Evolutionary conservation across 2,888 invertebrate species (phyloP).

Genomic region (Baccha elongata): DNA sequence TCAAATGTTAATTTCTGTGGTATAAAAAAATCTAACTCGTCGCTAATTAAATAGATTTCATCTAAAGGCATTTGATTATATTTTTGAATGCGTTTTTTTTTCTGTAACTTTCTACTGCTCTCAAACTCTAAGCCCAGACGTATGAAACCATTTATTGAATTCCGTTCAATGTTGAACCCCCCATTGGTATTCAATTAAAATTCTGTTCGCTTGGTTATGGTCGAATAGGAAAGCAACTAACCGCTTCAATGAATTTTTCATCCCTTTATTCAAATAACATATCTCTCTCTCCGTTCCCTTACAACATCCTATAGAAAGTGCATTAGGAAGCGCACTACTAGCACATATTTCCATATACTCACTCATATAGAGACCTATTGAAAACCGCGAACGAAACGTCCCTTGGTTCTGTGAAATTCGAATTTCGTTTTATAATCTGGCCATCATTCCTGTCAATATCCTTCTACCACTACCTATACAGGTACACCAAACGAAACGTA

Average conservation of each 20-base stretch:
- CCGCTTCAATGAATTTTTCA: conserved; percentile 64
- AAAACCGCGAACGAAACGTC: conserved; percentile 10
- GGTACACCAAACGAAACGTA: conserved; percentile 1
- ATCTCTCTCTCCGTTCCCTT: not conserved
- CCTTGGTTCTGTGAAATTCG: conserved; percentile 35
- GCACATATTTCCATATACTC: conserved; percentile 6
- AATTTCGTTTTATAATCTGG: conserved; percentile 54
- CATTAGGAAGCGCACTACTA: conserved; percentile 34
- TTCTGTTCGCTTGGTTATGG: conserved; percentile 70
- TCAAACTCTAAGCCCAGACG: too few relatives aligned
- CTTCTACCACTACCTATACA: not conserved
- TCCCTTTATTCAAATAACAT: conserved; percentile 40
- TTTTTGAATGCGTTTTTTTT: too few relatives aligned
- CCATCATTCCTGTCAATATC: conserved; percentile 32
- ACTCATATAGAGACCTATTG: not conserved
- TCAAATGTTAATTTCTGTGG: too few relatives aligned
- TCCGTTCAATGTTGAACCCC: conserved; percentile 21
- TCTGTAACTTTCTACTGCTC: too few relatives aligned
- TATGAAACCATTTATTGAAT: conserved; percentile 49
- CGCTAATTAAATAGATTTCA: too few relatives aligned
- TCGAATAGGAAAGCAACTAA: conserved; percentile 71
- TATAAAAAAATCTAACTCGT: too few relatives aligned
- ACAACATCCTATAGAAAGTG: conserved; percentile 34
- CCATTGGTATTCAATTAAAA: conserved; percentile 67
- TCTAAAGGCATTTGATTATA: too few relatives aligned